Evolutionary conservation across 1,140 invertebrate species (phyloP), one percentile per base, ranked within the genome.

Genomic region (Drosophila pallidifrons): DNA sequence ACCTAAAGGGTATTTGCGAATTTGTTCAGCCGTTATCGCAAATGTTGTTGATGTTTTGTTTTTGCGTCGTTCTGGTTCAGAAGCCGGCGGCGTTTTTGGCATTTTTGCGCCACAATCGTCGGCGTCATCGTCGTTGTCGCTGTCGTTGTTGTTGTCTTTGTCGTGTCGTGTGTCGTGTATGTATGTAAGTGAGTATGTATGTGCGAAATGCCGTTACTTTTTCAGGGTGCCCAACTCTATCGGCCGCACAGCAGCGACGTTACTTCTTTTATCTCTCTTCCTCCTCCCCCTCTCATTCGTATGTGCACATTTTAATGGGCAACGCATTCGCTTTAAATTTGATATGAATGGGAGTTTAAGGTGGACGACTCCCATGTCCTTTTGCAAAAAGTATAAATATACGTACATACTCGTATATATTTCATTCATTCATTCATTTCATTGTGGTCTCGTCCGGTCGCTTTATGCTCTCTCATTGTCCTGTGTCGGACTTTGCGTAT

Each of bases 381-480:
- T 59, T 68, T 11, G 38, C 11, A 25, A 30, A 49, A 57, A 35
- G 38, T 11, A 35, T 47, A 16, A 20, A 49, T n/a, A 49, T 16
- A 20, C 7, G 59, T 10, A 5, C 8, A n/a, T 16, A n/a, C n/a
- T n/a, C n/a, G n/a, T n/a, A 66, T 79, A 58, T 82, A 43, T 82
- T 61, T 85, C 30, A 32, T 38, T 38, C 35, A 35, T 73, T 73
- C 64, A 77, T 86, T 82, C 82, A 86, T 78, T 85, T 86, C 78
- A 86, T 85, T 85, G 82, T 81, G 82, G 82, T 85, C 77, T 71
- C 58, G 41, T 75, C 70, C 82, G 16, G 60, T 60, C 58, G 77
- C 46, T 73, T 79, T 72, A 58, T 64, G 43, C 55, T 58, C 47
- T 58, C 61, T 32, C 32, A 6, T 58, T 41, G 49, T 49, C 49